phyloP scores from a whole-genome alignment of 2,888 invertebrate genomes.

The Eupithecia subfuscata region DNA sequence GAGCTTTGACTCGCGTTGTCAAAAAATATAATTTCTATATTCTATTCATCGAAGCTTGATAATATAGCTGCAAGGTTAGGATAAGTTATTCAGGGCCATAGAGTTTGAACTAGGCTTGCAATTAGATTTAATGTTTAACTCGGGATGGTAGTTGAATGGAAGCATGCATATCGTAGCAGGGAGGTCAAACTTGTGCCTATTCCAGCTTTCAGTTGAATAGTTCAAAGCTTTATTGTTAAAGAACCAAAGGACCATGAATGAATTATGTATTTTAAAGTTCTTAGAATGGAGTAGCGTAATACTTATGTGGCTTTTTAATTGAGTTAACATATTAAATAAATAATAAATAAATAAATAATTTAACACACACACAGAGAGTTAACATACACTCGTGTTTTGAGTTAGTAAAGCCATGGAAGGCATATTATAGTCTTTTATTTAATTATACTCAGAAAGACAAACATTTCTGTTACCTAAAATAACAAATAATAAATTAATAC shows the following conservation, averaged over 20 bases:
- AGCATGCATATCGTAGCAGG: conserved; percentile 9
- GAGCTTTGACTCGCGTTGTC: background rate
- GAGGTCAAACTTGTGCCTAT: background rate
- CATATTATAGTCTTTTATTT: background rate
- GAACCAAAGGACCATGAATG: background rate
- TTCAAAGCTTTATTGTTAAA: background rate
- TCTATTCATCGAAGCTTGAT: background rate
- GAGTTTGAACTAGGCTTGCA: background rate
- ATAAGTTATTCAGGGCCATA: background rate
- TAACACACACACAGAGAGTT: no score
- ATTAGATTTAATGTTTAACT: conserved; percentile 1
- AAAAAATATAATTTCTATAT: no score
- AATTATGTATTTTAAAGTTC: background rate
- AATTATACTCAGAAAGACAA: background rate
- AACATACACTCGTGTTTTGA: background rate
- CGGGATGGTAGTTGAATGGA: conserved; percentile 11
- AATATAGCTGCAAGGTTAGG: background rate
- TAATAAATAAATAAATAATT: background rate
- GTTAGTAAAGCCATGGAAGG: background rate
- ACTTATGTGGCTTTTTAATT: background rate
- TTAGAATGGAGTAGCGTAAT: background rate
- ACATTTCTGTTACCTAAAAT: background rate
- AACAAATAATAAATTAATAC: no score
- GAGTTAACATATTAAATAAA: background rate
- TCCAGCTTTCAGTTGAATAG: background rate